Conservation (phyloP, 30 jellyfish, hydroid and myxozoan genomes). For the Sanderia malayensis region DNA sequence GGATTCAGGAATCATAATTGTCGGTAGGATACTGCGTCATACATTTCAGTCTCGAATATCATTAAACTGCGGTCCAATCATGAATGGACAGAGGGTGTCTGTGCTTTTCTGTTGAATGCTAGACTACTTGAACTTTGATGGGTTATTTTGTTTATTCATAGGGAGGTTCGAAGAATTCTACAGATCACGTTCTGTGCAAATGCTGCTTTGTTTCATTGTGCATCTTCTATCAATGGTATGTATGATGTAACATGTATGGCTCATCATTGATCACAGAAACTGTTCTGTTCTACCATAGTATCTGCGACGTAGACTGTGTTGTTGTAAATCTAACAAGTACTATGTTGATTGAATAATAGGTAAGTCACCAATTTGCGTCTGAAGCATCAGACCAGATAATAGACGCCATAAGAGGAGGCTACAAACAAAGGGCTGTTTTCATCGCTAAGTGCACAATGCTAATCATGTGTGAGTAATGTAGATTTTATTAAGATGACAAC, state of each 20-base stretch:
- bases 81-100: no score
- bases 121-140: no score
- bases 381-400: conserved; percentile 45
- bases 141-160: background rate
- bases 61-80: no score
- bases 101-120: no score
- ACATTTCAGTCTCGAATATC: no score
- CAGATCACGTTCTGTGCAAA: conserved; percentile 32
- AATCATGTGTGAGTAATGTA: conserved; percentile 45
- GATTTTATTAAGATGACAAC: no score
- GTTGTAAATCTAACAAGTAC: no score
- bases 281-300: no score
- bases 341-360: conserved; percentile 12
- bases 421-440: conserved; percentile 42
- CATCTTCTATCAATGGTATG: conserved; percentile 49
- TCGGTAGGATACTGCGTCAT: conserved; percentile 19
- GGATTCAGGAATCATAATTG: conserved; percentile 45
- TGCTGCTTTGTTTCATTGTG: conserved; percentile 25
- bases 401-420: conserved; percentile 45
- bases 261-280: no score
- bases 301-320: no score
- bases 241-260: no score
- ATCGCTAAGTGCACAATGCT: conserved; percentile 34
- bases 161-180: conserved; percentile 29
- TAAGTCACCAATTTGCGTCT: conserved; percentile 38